phyloP scores from a whole-genome alignment of 2,888 invertebrate species.

The Troides oblongomaculatus region DNA sequence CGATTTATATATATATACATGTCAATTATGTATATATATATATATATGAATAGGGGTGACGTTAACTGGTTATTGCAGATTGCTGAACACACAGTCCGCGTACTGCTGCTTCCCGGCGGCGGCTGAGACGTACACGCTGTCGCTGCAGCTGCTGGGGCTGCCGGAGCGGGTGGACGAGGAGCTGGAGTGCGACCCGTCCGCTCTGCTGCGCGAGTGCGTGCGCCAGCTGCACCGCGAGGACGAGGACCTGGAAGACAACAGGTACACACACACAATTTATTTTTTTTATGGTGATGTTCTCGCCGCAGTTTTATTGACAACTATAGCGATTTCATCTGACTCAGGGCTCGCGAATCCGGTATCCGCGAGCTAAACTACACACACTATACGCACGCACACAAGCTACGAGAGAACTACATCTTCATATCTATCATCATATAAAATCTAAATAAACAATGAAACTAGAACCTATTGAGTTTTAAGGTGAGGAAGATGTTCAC shows the following conservation, averaged over 20 bases:
- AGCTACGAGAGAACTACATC: too few species aligned
- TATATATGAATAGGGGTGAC: too few species aligned
- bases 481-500: too few species aligned
- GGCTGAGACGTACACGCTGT: conserved; percentile 83
- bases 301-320: too few species aligned
- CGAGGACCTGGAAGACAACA: conserved; percentile 35
- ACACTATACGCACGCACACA: too few species aligned
- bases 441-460: too few species aligned
- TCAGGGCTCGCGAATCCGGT: too few species aligned
- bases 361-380: background rate
- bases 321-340: too few species aligned
- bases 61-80: conserved; percentile 69
- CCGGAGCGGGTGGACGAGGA: conserved; percentile 45
- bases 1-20: too few species aligned
- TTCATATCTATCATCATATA: too few species aligned
- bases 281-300: too few species aligned
- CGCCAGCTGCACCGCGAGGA: conserved; percentile 27
- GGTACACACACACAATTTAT: conserved; percentile 20
- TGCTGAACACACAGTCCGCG: conserved; percentile 90
- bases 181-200: conserved; percentile 45
- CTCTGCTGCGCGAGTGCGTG: conserved; percentile 42
- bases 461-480: too few species aligned
- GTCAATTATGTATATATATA: background rate
- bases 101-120: conserved; percentile 91
- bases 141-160: conserved; percentile 60